Base-by-base conservation (phyloP, 2,797 vertebrate genomes). In the Artibeus jamaicensis region DNA sequence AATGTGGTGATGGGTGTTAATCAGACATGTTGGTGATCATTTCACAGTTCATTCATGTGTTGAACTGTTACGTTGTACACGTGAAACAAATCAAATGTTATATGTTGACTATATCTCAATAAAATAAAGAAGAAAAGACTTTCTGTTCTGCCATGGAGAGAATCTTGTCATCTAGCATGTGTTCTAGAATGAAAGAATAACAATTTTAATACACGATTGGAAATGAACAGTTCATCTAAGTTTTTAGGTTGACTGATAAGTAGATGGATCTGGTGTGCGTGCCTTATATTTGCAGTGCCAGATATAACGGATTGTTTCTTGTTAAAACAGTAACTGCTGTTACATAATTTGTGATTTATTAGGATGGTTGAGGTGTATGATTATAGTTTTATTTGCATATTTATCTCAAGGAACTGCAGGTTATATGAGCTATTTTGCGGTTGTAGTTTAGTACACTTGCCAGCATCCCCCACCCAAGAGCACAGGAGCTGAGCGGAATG, bases 141-240 rank as follows among this genome's bases (percentile, higher is more conserved):
- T 93, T 89, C 5, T 74, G 0, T 22, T 74, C 22, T 92, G 53
- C 50, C n/a, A 5, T 90, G n/a, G 37, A 90, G 44, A 93, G 34
- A 71, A 79, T 65, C 4, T 14, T 76, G 2, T 46, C 14, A 19
- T 18, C 77, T 74, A 68, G n/a, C n/a, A 76, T 6, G 1, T 32
- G 46, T 78, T 74, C 37, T 53, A 14, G 10, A 32, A 67, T 32
- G 15, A 78, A 85, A 42, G 34, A 29, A 55, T 24, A 39, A 34
- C 42, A 4, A 6, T 88, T 67, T 76, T 11, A 44, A 44, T 24
- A 53, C 4, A 9, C 11, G 4, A 55, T 87, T 32, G 71, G 24
- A 48, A 92, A 85, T 77, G 24, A 91, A 70, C 14, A 29, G 18
- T 59, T 92, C 21, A 85, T 73, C 12, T 59, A 57, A 91, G 12